Base-by-base conservation (phyloP, 1,140 invertebrate genomes). In the Archivesica marissinica region DNA sequence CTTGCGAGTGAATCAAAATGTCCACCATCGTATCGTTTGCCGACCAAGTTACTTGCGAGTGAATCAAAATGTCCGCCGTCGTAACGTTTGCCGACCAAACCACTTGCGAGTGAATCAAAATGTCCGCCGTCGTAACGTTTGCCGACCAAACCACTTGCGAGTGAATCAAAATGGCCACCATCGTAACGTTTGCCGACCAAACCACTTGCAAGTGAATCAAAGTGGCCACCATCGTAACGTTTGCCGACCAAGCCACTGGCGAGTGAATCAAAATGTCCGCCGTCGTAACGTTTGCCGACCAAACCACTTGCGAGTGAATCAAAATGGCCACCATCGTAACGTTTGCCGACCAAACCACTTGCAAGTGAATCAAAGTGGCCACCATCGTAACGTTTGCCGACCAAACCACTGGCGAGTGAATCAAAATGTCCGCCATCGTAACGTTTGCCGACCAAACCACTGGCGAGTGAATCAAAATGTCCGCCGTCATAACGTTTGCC, bases 61-160 rank as follows among this genome's bases (percentile, higher is more conserved):
- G 68, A 25, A 75, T 89, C 88, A 41, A 89, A 76, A 38, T 52
- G 33, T 25, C 74, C 17, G 11, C 72, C 72, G 13, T 61, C 44
- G n/a, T 38, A 50, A 1, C 87, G 50, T 76, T 91, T 89, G 4
- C 87, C 90, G 23, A 89, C 81, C 15, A 90, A 66, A n/a, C 88
- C 90, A 68, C 84, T 89, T 47, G 90, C 89, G 1, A 88, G 52
- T 1, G 81, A 44, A 76, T 90, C 88, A 50, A 72, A 72, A 50
- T 47, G 39, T 4, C 89, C 61, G 17, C 56, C 76, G 15, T 41
- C 66, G 33, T 44, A 75, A 33, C 89, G 33, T 81, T 89, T 91
- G 0, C 90, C 90, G 25, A 91, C 83, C n/a, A 91, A 74, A 11
- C 90, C 88, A 54, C 84, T 89, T 39, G 90, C 90, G 28, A 91